These are phyloP conservation scores for Scotopteryx bipunctaria DNA, from an alignment of 2,888 invertebrate species.

Conservation along the genomic window DNA sequence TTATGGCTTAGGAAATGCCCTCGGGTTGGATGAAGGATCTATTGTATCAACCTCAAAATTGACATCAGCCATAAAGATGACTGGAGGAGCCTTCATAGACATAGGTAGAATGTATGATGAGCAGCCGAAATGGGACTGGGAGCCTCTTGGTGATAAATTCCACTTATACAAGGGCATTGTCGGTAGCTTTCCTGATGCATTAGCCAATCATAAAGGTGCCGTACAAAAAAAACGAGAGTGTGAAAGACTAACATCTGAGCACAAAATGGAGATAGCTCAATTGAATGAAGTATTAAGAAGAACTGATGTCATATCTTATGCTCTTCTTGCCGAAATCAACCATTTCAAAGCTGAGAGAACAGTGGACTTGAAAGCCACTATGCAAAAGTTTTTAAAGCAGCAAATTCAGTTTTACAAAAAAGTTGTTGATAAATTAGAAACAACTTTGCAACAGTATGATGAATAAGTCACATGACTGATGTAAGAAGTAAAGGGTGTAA, in stretches of 20 bases:
- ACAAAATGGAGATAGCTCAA: slow-evolving; percentile 92
- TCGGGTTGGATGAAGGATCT: slow-evolving; percentile 90
- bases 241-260: slow-evolving; percentile 90
- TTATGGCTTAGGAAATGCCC: slow-evolving; percentile 91
- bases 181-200: slow-evolving; percentile 94
- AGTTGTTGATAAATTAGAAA: slow-evolving; percentile 88
- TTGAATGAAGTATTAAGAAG: slow-evolving; percentile 91
- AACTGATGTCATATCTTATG: slow-evolving; percentile 96
- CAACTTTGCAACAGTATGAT: slow-evolving; percentile 77
- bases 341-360: slow-evolving; percentile 96
- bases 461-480: slow-evolving; percentile 52
- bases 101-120: slow-evolving; percentile 96
- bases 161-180: slow-evolving; percentile 98
- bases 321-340: slow-evolving; percentile 96
- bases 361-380: slow-evolving; percentile 91
- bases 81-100: slow-evolving; percentile 94
- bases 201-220: slow-evolving; percentile 94
- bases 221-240: slow-evolving; percentile 95
- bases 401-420: slow-evolving; percentile 97
- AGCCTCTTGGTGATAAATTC: slow-evolving; percentile 94
- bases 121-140: slow-evolving; percentile 95
- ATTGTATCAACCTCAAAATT: slow-evolving; percentile 86
- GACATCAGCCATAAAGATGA: slow-evolving; percentile 91
- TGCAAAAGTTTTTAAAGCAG: slow-evolving; percentile 93
- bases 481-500: slow-evolving; percentile 35